These are phyloP conservation scores for Drosophila arawakana DNA, from an alignment of 1,140 invertebrate genomes.

Conservation along the genomic window DNA sequence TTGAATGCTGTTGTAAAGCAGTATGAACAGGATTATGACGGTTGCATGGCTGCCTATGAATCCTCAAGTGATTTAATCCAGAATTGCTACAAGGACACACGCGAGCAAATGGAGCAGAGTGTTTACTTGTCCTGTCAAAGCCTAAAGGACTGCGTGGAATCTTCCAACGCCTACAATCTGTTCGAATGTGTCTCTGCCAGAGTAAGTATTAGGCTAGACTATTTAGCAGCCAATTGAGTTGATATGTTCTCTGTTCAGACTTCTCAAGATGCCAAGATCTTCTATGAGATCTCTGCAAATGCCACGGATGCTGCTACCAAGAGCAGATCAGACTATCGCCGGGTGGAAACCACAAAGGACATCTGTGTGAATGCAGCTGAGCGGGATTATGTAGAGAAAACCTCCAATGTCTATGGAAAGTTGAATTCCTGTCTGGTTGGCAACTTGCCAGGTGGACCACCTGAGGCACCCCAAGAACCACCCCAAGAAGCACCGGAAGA, in stretches of 20 bases:
- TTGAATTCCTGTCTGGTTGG: conserved; percentile 47
- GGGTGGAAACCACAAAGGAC: not conserved
- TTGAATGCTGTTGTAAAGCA: not conserved
- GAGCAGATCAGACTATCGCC: conserved; percentile 19
- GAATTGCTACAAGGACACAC: not conserved
- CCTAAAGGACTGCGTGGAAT: not conserved
- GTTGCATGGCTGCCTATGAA: not conserved
- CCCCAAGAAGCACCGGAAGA: too few relatives aligned
- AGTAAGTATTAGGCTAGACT: not conserved
- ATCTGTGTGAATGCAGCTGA: conserved; percentile 40
- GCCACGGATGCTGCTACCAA: conserved; percentile 29
- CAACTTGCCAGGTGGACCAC: not conserved
- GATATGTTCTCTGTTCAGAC: not conserved
- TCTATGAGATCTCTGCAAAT: conserved; percentile 46
- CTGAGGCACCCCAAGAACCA: too few relatives aligned
- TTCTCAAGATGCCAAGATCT: conserved; percentile 41
- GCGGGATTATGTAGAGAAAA: conserved; percentile 37
- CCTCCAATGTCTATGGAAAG: conserved; percentile 21
- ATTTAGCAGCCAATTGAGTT: not conserved
- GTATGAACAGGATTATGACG: conserved; percentile 17
- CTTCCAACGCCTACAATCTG: not conserved
- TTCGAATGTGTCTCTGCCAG: conserved; percentile 20
- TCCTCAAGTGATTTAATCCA: not conserved
- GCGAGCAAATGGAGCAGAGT: not conserved
- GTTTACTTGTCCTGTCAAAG: conserved; percentile 2